phyloP scores from a whole-genome alignment of 2,113 vertebrate genomes.

The Notarius lentiginosus region DNA sequence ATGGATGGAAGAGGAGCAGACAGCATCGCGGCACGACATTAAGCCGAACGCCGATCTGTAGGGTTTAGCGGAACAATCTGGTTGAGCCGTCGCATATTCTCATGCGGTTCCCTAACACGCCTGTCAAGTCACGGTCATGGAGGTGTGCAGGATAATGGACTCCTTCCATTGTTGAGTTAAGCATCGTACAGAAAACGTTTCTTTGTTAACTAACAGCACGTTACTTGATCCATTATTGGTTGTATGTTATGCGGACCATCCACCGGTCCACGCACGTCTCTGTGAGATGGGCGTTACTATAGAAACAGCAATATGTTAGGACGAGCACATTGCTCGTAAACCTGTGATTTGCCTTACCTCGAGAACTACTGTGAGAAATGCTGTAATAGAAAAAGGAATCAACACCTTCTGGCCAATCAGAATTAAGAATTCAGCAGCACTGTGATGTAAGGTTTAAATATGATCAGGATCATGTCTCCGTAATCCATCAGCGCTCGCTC shows the following conservation, averaged over 20 bases:
- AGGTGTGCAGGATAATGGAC: background rate
- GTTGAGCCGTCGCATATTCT: background rate
- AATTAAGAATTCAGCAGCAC: background rate
- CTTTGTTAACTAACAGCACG: background rate
- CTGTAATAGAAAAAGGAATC: background rate
- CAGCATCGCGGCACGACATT: background rate
- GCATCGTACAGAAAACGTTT: no score
- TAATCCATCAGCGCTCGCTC: background rate
- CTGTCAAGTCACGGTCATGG: background rate
- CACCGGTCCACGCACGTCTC: background rate
- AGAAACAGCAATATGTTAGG: background rate
- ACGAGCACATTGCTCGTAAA: background rate
- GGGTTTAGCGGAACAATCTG: conserved; percentile 4
- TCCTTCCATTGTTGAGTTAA: background rate
- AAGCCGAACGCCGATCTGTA: background rate
- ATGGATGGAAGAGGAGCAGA: background rate
- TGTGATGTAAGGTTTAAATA: background rate
- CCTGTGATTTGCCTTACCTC: background rate
- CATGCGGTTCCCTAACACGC: background rate
- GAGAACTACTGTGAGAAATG: background rate
- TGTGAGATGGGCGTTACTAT: background rate
- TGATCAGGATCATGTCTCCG: background rate
- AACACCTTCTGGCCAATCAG: background rate
- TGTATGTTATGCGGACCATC: background rate
- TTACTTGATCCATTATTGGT: background rate